Conservation (phyloP, 2,113 vertebrate species). For the Sus scrofa region T2T-Sscrofa CM000813.6:5515501-5516000, state of each 20-base stretch:
- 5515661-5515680: not conserved
- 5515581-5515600: not conserved
- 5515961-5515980: not conserved
- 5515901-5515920: not conserved
- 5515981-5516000: not conserved
- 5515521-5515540: not conserved
- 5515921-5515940: not conserved
- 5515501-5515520: not conserved
- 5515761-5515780: not conserved
- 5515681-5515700: not conserved
- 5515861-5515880: not conserved
- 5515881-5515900: not conserved
- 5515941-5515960: not conserved
- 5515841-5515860: not conserved
- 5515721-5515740: not conserved
- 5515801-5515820: not conserved
- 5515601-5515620: not conserved
- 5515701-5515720: not conserved
- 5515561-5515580: not conserved
- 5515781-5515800: not conserved
- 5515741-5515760: not conserved
- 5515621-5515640: not conserved
- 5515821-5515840: not conserved
- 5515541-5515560: not conserved
- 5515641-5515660: not conserved